Evolutionary conservation across 1,140 invertebrate genomes (phyloP).

Genomic region (Cyclargus thomasi): DNA sequence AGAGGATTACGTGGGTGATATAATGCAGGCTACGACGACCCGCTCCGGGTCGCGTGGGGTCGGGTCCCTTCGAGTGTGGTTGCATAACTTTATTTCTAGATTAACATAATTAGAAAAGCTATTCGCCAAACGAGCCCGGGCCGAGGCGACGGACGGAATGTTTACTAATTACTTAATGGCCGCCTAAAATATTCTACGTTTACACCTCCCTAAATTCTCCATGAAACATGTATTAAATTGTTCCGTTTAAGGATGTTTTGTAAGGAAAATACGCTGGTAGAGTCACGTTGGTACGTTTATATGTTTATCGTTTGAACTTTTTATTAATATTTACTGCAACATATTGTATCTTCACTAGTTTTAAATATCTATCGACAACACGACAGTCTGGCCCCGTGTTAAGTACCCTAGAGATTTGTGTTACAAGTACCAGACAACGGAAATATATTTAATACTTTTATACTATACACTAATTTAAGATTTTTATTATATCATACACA

Average conservation of each 20-base stretch:
- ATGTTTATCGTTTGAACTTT: too few relatives aligned
- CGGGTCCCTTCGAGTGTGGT: constrained; percentile 55
- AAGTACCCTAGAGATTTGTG: too few relatives aligned
- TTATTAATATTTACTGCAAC: too few relatives aligned
- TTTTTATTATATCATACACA: too few relatives aligned
- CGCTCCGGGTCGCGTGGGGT: constrained; percentile 49
- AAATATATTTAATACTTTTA: too few relatives aligned
- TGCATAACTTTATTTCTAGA: constrained; percentile 70
- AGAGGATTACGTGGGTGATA: constrained; percentile 34
- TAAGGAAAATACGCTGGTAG: background rate
- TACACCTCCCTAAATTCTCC: constrained; percentile 6
- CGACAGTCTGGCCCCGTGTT: too few relatives aligned
- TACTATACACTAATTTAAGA: too few relatives aligned
- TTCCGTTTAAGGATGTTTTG: background rate
- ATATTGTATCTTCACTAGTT: too few relatives aligned
- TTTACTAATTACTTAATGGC: constrained; percentile 40
- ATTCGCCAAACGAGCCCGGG: constrained; percentile 43
- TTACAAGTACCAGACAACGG: too few relatives aligned
- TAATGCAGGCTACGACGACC: constrained; percentile 40
- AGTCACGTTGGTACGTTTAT: background rate
- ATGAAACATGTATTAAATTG: background rate
- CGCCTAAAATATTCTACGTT: constrained; percentile 19
- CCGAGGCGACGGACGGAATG: constrained; percentile 40
- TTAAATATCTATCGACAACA: too few relatives aligned
- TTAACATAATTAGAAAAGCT: constrained; percentile 68